Percentiles rank a stretch among this genome's conserved stretches.
Conservation (phyloP, 1,140 invertebrate genomes). For the Trigoniulus corallinus region DNA sequence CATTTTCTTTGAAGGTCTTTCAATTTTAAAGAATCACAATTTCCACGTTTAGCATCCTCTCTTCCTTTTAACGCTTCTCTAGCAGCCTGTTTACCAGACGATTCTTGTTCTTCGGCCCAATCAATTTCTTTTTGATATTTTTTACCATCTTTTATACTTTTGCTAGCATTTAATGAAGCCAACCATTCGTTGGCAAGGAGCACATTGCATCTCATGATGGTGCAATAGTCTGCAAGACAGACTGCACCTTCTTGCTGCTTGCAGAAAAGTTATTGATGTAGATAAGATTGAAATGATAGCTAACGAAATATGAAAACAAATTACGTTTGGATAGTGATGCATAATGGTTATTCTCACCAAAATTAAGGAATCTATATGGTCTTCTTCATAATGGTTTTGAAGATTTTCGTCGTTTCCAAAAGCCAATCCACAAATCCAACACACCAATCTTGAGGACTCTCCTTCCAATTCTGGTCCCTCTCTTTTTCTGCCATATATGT, state of each 20-base stretch:
- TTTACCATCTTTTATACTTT: background rate
- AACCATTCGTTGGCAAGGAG: conserved; percentile 22
- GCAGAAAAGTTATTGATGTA: conserved; percentile 2
- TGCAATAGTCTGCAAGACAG: conserved; percentile 83
- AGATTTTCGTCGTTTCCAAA: conserved; percentile 77
- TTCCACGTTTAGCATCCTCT: background rate
- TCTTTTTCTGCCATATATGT: conserved; percentile 72
- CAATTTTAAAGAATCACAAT: background rate
- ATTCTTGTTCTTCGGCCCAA: background rate
- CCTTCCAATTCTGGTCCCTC: conserved; percentile 17
- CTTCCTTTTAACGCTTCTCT: background rate
- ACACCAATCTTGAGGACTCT: conserved; percentile 64
- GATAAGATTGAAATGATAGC: too few relatives aligned
- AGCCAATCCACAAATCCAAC: conserved; percentile 77
- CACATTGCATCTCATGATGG: conserved; percentile 86
- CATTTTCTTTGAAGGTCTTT: background rate
- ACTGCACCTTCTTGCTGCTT: conserved; percentile 71
- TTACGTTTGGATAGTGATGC: background rate
- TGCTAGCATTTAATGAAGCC: background rate
- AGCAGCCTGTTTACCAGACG: background rate
- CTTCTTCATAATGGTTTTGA: conserved; percentile 75
- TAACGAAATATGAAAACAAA: conserved; percentile 4
- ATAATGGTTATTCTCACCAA: conserved; percentile 37
- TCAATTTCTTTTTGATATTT: background rate
- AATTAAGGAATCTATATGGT: conserved; percentile 68